Evolutionary conservation across 1,140 invertebrate species (phyloP).

Genomic region (Wasmannia auropunctata): DNA sequence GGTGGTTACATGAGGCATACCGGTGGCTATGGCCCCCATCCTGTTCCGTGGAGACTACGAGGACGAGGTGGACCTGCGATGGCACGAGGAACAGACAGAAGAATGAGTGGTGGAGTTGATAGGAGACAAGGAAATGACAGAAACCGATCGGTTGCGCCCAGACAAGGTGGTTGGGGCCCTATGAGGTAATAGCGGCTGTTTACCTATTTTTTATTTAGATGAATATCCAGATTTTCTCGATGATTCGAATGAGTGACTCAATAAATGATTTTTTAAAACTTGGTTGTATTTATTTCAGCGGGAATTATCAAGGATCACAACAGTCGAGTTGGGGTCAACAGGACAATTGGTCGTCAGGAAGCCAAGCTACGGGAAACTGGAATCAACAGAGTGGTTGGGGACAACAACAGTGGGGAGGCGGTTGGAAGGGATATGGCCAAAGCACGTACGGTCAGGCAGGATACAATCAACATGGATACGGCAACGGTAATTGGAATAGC

Average conservation of each 20-base stretch:
- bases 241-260: neutral
- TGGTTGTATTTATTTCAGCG: slow-evolving; percentile 16
- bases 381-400: slow-evolving; percentile 70
- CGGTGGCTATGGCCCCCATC: slow-evolving; percentile 64
- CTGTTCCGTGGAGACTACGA: slow-evolving; percentile 71
- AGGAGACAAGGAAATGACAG: slow-evolving; percentile 79
- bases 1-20: slow-evolving; percentile 80
- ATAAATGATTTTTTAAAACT: neutral
- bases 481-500: slow-evolving; percentile 83
- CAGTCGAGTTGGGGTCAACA: slow-evolving; percentile 60
- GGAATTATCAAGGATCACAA: slow-evolving; percentile 78
- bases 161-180: slow-evolving; percentile 77
- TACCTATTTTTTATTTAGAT: neutral
- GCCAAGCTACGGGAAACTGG: slow-evolving; percentile 68
- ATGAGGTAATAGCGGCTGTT: slow-evolving; percentile 71
- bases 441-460: slow-evolving; percentile 74
- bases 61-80: slow-evolving; percentile 72
- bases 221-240: neutral
- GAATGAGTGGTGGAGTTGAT: slow-evolving; percentile 71
- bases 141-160: slow-evolving; percentile 63
- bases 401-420: slow-evolving; percentile 75
- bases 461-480: slow-evolving; percentile 80
- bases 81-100: slow-evolving; percentile 76
- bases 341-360: slow-evolving; percentile 56
- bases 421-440: slow-evolving; percentile 82